These are phyloP conservation scores for Hemiscyllium ocellatum DNA, from an alignment of 2,113 vertebrate genomes.

Conservation along the genomic window DNA sequence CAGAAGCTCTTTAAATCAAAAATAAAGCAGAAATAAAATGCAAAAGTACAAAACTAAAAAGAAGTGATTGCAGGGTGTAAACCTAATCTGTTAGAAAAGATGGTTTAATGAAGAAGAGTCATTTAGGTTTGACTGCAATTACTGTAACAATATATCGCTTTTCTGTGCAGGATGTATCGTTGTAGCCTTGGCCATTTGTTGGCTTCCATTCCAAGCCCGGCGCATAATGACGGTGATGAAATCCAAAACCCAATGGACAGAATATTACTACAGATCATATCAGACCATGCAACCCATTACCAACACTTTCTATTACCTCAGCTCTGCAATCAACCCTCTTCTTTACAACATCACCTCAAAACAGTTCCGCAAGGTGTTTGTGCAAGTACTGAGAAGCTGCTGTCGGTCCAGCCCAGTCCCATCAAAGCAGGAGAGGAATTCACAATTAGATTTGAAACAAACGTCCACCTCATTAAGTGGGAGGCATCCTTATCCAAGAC, in stretches of 20 bases:
- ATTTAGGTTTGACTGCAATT: not conserved
- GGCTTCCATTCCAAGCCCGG: conserved; percentile 44
- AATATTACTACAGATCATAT: conserved; percentile 42
- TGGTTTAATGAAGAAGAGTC: not conserved
- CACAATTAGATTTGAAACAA: not conserved
- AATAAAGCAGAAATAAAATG: too few species aligned
- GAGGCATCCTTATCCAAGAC: not conserved
- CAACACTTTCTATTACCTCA: conserved; percentile 43
- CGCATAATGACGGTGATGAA: conserved; percentile 42
- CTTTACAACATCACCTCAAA: conserved; percentile 43
- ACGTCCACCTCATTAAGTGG: not conserved
- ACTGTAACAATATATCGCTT: not conserved
- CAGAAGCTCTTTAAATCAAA: too few species aligned
- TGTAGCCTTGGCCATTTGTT: conserved; percentile 41
- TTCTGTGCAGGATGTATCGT: conserved; percentile 41
- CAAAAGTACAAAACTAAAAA: too few species aligned
- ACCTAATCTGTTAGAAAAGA: not conserved
- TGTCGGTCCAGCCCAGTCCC: not conserved
- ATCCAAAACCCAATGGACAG: conserved; percentile 42
- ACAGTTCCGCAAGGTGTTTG: conserved; percentile 41
- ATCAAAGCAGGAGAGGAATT: not conserved
- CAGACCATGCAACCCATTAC: conserved; percentile 42
- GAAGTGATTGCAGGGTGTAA: too few species aligned
- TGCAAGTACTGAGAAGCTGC: conserved; percentile 34
- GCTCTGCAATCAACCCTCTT: conserved; percentile 41